These are phyloP conservation scores for Petrolisthes cinctipes DNA, from an alignment of 2,888 invertebrate genomes.

Conservation along the genomic window DNA sequence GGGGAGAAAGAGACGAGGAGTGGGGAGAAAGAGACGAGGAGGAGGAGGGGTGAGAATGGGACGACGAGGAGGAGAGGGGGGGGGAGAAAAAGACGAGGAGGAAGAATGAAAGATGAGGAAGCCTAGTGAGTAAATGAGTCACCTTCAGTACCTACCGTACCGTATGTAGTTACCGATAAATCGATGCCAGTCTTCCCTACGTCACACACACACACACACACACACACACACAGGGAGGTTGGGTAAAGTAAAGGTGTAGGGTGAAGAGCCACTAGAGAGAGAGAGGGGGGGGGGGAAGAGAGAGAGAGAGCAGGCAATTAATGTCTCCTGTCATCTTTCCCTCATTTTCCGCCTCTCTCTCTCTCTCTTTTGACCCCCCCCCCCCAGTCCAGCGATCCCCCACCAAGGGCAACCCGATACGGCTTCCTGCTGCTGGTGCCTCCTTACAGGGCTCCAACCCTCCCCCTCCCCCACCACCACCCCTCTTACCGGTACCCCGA, in stretches of 20 bases:
- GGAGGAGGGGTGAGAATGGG: not conserved
- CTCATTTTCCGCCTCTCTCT: not conserved
- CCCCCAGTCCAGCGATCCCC: slow-evolving; percentile 7
- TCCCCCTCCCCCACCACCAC: not conserved
- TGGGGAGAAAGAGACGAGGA: not conserved
- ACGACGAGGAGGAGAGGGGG: not conserved
- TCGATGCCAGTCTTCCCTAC: slow-evolving; percentile 1
- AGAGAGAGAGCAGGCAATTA: slow-evolving; percentile 8
- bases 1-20: not conserved
- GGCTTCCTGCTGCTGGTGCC: slow-evolving; percentile 45
- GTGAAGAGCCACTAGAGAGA: slow-evolving; percentile 17
- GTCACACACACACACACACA: not conserved
- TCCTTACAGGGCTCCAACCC: slow-evolving; percentile 7
- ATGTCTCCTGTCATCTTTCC: not conserved
- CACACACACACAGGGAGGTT: not conserved
- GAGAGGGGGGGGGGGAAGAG: slow-evolving; percentile 15
- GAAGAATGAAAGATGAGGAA: not conserved
- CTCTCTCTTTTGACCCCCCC: not conserved
- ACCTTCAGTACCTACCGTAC: not conserved
- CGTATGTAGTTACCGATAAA: slow-evolving; percentile 25
- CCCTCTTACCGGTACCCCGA: not conserved
- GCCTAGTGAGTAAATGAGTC: slow-evolving; percentile 39
- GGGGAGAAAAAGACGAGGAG: not conserved
- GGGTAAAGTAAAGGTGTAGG: not conserved
- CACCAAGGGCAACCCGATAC: slow-evolving; percentile 42